Conservation (phyloP, 2,797 vertebrate genomes). For the Tolypeutes matacus region DNA sequence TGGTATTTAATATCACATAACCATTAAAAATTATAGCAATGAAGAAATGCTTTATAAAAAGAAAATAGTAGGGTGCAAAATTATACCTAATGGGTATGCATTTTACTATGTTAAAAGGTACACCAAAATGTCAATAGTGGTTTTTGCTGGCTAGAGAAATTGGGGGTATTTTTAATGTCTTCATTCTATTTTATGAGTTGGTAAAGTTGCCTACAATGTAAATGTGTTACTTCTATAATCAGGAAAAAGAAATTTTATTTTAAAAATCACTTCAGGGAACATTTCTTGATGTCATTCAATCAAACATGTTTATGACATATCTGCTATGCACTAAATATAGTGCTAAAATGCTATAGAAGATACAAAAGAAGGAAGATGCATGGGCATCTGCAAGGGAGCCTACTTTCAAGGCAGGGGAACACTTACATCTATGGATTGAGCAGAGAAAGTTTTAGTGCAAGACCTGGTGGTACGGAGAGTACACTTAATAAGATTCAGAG, state of each 20-base stretch:
- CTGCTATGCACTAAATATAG: background rate
- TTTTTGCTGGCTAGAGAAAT: conserved; percentile 9
- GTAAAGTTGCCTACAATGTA: background rate
- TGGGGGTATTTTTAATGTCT: conserved; percentile 2
- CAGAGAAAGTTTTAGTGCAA: background rate
- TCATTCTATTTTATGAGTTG: conserved; percentile 40
- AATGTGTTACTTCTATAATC: background rate
- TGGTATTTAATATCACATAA: conserved; percentile 15
- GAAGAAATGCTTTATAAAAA: conserved; percentile 27
- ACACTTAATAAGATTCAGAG: background rate
- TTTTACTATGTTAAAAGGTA: background rate
- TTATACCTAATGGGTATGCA: background rate
- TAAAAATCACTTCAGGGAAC: background rate
- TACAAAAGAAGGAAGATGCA: background rate
- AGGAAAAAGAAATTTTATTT: conserved; percentile 9
- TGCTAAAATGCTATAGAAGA: background rate
- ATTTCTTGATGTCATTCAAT: background rate
- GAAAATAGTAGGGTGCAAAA: conserved; percentile 9
- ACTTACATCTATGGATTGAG: background rate
- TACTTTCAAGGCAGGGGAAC: background rate
- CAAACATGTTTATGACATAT: background rate
- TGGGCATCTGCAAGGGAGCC: background rate
- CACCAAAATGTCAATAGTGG: background rate
- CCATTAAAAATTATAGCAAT: conserved; percentile 30
- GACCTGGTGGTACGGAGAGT: background rate